Conservation (phyloP, 2,888 invertebrate genomes). For the Xanthorhoe spadicearia region DNA sequence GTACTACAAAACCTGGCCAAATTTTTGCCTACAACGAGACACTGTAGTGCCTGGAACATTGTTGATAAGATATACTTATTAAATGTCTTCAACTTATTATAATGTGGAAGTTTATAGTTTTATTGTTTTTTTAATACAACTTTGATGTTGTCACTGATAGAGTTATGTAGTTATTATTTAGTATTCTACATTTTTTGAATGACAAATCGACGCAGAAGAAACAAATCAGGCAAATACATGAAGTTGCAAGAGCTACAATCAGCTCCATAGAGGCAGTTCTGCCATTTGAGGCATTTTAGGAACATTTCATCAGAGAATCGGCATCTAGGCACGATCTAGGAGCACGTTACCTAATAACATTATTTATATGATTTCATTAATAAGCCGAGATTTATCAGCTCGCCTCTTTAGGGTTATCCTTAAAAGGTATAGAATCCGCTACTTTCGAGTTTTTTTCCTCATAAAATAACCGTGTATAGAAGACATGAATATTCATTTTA, state of each 20-base stretch:
- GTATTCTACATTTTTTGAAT: background rate
- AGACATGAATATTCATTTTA: slow-evolving; percentile 28
- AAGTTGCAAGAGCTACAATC: background rate
- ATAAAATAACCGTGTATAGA: slow-evolving; percentile 19
- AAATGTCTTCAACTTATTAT: no score
- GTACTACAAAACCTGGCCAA: no score
- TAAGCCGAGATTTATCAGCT: slow-evolving; percentile 33
- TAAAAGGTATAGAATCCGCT: slow-evolving; percentile 6
- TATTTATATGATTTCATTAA: slow-evolving; percentile 30
- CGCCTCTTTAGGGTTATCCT: slow-evolving; percentile 23
- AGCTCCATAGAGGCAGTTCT: background rate
- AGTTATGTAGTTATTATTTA: background rate
- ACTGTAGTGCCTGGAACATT: no score
- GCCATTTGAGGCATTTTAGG: background rate
- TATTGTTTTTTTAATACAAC: no score
- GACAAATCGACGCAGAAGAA: no score
- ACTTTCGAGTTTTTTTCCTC: slow-evolving; percentile 23
- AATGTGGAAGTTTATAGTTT: no score
- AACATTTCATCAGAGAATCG: slow-evolving; percentile 13
- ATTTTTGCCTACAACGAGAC: no score
- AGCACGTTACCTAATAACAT: slow-evolving; percentile 14
- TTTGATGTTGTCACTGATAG: no score
- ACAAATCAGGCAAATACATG: background rate
- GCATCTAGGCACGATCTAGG: slow-evolving; percentile 1
- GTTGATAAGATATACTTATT: no score